A percentile compares a stretch with the other conserved stretches of the same genome.
phyloP scores from a whole-genome alignment of 2,888 invertebrate species.

The Orthosia gracilis region DNA sequence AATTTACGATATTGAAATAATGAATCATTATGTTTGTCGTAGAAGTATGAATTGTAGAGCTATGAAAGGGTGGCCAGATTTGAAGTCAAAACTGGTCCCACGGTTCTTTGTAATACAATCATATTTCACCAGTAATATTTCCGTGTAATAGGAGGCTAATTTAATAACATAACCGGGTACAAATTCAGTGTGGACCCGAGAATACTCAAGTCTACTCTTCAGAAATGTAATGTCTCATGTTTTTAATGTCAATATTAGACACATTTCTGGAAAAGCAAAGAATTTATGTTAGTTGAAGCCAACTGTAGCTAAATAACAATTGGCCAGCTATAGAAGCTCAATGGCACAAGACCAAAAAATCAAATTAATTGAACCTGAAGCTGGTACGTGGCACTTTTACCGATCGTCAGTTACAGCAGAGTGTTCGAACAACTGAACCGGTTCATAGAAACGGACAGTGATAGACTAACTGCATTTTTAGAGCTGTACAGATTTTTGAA shows the following conservation, averaged over 20 bases:
- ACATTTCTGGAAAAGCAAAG: too few species aligned
- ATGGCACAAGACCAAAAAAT: constrained; percentile 25
- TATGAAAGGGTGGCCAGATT: not conserved
- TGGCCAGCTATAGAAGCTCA: not conserved
- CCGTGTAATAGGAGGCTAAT: too few species aligned
- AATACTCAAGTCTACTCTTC: too few species aligned
- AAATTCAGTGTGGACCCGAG: too few species aligned
- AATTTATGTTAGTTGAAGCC: not conserved
- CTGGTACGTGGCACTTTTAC: constrained; percentile 15
- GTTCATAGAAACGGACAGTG: constrained; percentile 32
- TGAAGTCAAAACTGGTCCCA: not conserved
- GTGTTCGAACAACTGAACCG: constrained; percentile 28
- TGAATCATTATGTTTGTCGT: constrained; percentile 12
- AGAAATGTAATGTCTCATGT: too few species aligned
- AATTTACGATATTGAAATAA: not conserved
- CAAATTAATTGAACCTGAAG: constrained; percentile 20
- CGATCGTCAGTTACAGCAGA: constrained; percentile 15
- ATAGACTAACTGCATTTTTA: constrained; percentile 21
- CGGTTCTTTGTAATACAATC: too few species aligned
- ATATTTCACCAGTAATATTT: too few species aligned
- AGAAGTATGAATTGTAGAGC: not conserved
- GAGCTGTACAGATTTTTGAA: constrained; percentile 1
- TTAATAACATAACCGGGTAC: too few species aligned
- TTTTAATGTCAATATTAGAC: too few species aligned
- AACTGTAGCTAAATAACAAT: not conserved